Base-by-base conservation (phyloP, 2,888 invertebrate species). In the Caenorhabditis zanzibari region DNA sequence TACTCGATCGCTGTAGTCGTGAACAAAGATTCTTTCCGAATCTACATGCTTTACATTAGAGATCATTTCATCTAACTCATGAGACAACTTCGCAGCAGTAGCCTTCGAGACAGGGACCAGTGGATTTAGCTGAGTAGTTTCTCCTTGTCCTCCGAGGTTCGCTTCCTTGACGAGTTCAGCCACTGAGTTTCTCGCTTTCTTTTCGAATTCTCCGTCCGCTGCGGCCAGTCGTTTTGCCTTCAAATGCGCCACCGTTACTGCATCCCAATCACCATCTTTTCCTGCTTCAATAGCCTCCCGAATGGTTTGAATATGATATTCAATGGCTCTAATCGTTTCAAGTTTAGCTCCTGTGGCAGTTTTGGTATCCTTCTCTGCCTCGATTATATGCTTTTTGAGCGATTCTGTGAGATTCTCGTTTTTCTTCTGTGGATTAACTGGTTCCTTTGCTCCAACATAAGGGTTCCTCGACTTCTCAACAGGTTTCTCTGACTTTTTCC, bases 281-380 rank as follows among this genome's bases (percentile, higher is more conserved):
- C 86, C 86, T 3, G 58, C 88, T 58, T 93, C 93, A 91, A 93
- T 93, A 22, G 93, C 93, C 68, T 91, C 90, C 14, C 84, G 63
- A 68, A 84, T 84, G 41, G 74, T 66, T 58, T 84, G 89, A 85
- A 85, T 71, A 75, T 85, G 87, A 66, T 80, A 49, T 26, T 85
- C 85, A 49, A 84, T 83, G 19, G 85, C 84, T 49, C 80, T 73
- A 66, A 86, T 84, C n/a, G 85, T 85, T 52, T 84, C 79, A 35
- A 86, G 66, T 74, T 90, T 89, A 5, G 86, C 85, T 10, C 77
- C 76, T 22, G 87, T 88, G 9, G 89, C 90, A 2, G 49, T 24
- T 58, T 84, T 81, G 4, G 88, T 85, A 28, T 75, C 82, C n/a
- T 71, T 75, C 24, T 86, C 86, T 1, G 86, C 85, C 0, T 58